Base-by-base conservation (phyloP, 2,797 vertebrate genomes). In the Thalassophryne amazonica region DNA sequence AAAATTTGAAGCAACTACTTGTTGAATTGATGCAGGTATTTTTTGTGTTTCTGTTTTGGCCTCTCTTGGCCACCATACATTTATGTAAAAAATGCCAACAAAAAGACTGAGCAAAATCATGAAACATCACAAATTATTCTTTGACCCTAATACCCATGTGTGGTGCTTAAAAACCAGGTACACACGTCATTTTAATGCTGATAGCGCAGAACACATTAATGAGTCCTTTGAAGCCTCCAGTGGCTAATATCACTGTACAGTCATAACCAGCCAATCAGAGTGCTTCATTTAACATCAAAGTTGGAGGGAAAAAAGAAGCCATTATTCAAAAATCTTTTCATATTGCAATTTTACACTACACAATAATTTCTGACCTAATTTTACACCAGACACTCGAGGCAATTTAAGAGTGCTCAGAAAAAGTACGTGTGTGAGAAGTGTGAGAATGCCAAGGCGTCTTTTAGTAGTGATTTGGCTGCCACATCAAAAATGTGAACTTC, bases 301-400 rank as follows among this genome's bases (percentile, higher is more conserved):
- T 49, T 18, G 7, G 17, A 11, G 3, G 1, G 1, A 1, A 3
- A 14, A 37, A 30, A 43, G 20, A 23, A 50, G 27, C 8, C 0
- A 36, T 46, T 55, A 57, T 61, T 66, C 67, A 71, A 72, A 62
- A 40, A 48, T 36, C 48, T 54, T 78, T 76, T 78, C 71, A 76
- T 78, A 60, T 54, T 56, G 60, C 57, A 57, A 65, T 78, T 34
- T 71, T 66, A 60, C 40, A 10, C 42, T 59, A 64, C 62, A 72
- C 45, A 57, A 66, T 56, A 56, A 74, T 73, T 73, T 70, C 31
- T 81, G 76, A 75, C 76, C 76, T 70, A 39, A 80, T 80, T 80
- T 82, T 43, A 28, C 12, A 9, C 2, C 61, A 54, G 25, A 58
- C 37, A 71, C 64, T 27, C 33, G 40, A 23, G 25, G 60, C 52